phyloP scores from a whole-genome alignment of 2,888 invertebrate genomes.

The Cordylochernes scorpioides region DNA sequence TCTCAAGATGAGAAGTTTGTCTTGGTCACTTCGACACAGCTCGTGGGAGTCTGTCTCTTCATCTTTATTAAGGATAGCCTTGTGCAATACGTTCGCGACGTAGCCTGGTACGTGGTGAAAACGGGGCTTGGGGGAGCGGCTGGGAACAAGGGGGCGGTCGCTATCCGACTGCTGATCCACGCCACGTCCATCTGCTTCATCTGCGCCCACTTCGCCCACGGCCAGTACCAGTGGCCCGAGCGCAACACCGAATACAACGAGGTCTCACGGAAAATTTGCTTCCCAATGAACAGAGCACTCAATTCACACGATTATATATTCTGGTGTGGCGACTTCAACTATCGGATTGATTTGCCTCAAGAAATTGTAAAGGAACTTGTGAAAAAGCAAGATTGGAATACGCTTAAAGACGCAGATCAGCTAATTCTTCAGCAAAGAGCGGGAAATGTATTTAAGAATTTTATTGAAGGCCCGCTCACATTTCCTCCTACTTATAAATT shows the following conservation, averaged over 20 bases:
- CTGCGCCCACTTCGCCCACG: conserved; percentile 94
- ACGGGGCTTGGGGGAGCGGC: conserved; percentile 95
- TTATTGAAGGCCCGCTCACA: not conserved
- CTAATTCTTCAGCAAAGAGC: conserved; percentile 30
- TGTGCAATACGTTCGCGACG: conserved; percentile 61
- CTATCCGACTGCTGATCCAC: conserved; percentile 64
- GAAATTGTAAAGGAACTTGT: conserved; percentile 68
- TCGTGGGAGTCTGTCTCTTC: conserved; percentile 90
- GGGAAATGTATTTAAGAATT: conserved; percentile 17
- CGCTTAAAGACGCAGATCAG: conserved; percentile 62
- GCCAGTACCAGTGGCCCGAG: conserved; percentile 83
- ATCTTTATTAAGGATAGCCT: conserved; percentile 69
- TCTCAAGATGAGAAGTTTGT: conserved; percentile 63
- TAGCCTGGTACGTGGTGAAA: conserved; percentile 82
- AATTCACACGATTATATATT: conserved; percentile 91
- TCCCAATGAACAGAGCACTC: conserved; percentile 62
- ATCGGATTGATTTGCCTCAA: conserved; percentile 77
- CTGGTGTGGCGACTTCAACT: conserved; percentile 99
- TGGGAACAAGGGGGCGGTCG: conserved; percentile 87
- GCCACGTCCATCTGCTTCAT: conserved; percentile 88
- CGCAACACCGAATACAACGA: conserved; percentile 88
- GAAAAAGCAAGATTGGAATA: conserved; percentile 39
- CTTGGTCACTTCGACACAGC: conserved; percentile 64
- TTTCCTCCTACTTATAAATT: conserved; percentile 76
- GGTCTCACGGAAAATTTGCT: conserved; percentile 52